Evolutionary conservation across 2,797 vertebrate species (phyloP).

Genomic region (Gallirallus australis): DNA sequence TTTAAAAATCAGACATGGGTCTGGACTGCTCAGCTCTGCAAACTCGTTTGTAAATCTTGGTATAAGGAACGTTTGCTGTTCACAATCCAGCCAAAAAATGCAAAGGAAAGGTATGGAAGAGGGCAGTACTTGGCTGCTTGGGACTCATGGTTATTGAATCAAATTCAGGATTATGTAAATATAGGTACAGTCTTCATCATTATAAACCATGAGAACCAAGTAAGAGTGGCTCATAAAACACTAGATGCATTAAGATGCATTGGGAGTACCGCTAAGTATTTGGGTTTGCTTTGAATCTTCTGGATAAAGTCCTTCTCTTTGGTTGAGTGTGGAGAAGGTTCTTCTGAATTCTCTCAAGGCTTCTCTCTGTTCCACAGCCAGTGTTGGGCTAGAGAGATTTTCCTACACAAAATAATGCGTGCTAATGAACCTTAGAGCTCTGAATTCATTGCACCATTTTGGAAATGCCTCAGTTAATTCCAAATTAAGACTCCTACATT

Average conservation of each 20-base stretch:
- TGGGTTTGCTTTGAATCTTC: neutral
- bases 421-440: neutral
- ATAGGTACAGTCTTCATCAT: neutral
- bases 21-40: neutral
- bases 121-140: neutral
- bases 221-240: neutral
- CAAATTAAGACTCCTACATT: neutral
- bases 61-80: neutral
- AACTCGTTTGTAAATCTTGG: neutral
- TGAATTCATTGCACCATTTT: neutral
- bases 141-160: neutral
- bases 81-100: neutral
- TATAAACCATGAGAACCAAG: neutral
- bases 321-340: neutral
- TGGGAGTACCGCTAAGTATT: neutral
- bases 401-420: neutral
- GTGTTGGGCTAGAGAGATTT: neutral
- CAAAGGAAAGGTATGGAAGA: neutral
- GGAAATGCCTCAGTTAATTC: neutral
- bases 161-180: neutral
- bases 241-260: neutral
- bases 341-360: neutral
- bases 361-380: neutral
- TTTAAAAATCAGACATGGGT: neutral
- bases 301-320: neutral